Percentiles rank a stretch among this genome's conserved stretches.
Conservation (phyloP, 2,797 vertebrate species). For the Hyperoplus lanceolatus region DNA sequence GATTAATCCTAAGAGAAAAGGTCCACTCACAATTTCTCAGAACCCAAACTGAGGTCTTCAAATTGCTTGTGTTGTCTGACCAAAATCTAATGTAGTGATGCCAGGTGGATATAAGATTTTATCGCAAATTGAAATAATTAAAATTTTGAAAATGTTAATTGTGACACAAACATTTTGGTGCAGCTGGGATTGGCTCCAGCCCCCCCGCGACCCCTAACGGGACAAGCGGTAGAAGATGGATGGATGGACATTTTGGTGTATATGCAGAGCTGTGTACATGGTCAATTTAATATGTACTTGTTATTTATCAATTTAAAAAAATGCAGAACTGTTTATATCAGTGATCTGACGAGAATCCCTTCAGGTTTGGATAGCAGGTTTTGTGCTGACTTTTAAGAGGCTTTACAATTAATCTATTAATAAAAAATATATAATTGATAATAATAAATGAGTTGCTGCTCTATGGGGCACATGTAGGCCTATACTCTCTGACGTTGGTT, state of each 20-base stretch:
- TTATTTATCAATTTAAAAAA: background rate
- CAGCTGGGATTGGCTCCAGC: no score
- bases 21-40: background rate
- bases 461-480: background rate
- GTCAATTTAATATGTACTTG: background rate
- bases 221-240: no score
- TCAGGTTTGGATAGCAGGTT: background rate
- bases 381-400: background rate
- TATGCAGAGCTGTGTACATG: no score
- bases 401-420: background rate
- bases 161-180: no score
- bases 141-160: no score
- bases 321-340: background rate
- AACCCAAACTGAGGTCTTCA: background rate
- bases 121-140: no score
- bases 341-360: background rate
- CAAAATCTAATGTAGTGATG: background rate
- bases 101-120: no score
- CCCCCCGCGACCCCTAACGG: no score
- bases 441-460: background rate
- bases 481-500: background rate
- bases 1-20: background rate
- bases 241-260: no score
- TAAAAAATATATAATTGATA: background rate
- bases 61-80: background rate